phyloP scores from a whole-genome alignment of 2,113 vertebrate genomes.

The Indri indri region DNA sequence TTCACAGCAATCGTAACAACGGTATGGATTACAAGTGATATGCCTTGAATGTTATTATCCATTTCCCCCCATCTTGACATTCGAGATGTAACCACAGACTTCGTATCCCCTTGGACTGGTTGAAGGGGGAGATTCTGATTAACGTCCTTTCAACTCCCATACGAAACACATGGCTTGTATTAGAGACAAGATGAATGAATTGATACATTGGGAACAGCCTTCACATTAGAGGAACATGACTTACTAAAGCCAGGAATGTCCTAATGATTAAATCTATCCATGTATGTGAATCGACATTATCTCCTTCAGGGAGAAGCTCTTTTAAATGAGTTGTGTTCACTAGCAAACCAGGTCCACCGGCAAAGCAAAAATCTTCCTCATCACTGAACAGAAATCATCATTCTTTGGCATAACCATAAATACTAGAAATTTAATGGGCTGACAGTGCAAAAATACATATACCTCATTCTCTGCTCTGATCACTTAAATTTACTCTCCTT shows the following conservation, averaged over 20 bases:
- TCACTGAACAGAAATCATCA: conserved; percentile 18
- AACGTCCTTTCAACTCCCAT: conserved; percentile 81
- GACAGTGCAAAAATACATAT: background rate
- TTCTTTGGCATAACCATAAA: background rate
- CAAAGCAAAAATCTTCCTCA: conserved; percentile 46
- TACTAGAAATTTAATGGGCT: conserved; percentile 30
- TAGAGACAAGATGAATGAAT: conserved; percentile 81
- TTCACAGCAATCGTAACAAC: conserved; percentile 74
- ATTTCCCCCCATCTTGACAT: conserved; percentile 83
- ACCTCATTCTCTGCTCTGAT: conserved; percentile 10
- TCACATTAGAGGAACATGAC: conserved; percentile 80
- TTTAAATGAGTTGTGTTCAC: conserved; percentile 29
- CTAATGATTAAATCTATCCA: conserved; percentile 78
- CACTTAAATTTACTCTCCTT: conserved; percentile 51
- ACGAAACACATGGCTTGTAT: conserved; percentile 83
- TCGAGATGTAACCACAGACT: conserved; percentile 82
- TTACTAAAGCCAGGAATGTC: conserved; percentile 82
- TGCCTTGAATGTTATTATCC: conserved; percentile 79
- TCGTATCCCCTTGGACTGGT: conserved; percentile 66
- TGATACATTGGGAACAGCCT: conserved; percentile 82
- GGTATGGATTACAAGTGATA: conserved; percentile 80
- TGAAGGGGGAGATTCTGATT: conserved; percentile 81
- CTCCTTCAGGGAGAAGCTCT: conserved; percentile 53
- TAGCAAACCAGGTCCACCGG: background rate
- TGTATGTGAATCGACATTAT: conserved; percentile 35